A percentile compares a stretch with the other conserved stretches of the same genome.
These are phyloP conservation scores for Marronus borbonicus DNA, from an alignment of 2,888 invertebrate genomes.

Conservation along the genomic window DNA sequence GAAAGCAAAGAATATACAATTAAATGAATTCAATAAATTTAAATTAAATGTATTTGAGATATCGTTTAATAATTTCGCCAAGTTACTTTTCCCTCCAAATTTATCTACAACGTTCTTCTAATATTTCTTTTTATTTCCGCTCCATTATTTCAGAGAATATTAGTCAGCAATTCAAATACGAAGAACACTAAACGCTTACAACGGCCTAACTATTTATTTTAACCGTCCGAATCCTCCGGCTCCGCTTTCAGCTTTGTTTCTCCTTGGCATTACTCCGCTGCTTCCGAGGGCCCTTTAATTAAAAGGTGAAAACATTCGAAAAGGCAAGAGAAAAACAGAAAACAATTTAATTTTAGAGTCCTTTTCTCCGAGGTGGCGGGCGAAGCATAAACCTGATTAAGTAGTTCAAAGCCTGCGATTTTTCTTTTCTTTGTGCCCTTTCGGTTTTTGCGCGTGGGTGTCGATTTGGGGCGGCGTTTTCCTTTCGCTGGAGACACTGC, in stretches of 20 bases:
- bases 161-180: neutral
- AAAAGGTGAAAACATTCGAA: slow-evolving; percentile 40
- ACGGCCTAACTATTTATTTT: slow-evolving; percentile 12
- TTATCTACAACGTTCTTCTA: no score
- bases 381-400: slow-evolving; percentile 40
- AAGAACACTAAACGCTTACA: slow-evolving; percentile 4
- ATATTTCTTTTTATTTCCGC: neutral
- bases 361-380: slow-evolving; percentile 10
- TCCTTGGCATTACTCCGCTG: neutral
- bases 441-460: slow-evolving; percentile 35
- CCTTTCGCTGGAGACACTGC: slow-evolving; percentile 5
- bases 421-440: slow-evolving; percentile 36
- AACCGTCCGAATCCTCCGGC: neutral
- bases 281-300: slow-evolving; percentile 24
- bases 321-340: slow-evolving; percentile 38
- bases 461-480: slow-evolving; percentile 29
- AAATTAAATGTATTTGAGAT: no score
- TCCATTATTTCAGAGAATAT: neutral
- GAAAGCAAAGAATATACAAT: no score
- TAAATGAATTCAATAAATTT: no score
- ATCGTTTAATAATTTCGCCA: no score
- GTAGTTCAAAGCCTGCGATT: slow-evolving; percentile 44
- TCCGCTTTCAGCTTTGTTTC: neutral
- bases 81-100: no score
- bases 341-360: slow-evolving; percentile 46